These are phyloP conservation scores for Philypnodon macrostomus DNA, from an alignment of 2,797 vertebrate species.

Conservation along the genomic window DNA sequence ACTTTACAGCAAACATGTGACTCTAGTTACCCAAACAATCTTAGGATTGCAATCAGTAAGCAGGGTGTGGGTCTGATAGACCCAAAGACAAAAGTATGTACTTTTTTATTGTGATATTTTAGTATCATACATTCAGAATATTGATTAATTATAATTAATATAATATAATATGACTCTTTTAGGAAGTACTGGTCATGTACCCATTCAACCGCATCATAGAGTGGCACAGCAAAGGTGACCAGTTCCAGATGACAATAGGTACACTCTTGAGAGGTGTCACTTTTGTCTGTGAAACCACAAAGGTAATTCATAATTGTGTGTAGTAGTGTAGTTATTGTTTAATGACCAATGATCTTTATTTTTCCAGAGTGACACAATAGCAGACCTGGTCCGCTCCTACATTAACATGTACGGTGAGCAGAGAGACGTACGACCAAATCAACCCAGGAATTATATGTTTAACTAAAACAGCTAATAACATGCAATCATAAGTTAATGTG, in stretches of 20 bases:
- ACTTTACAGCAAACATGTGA: slow-evolving; percentile 88
- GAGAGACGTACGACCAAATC: slow-evolving; percentile 32
- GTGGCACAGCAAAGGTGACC: slow-evolving; percentile 82
- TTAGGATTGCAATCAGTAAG: slow-evolving; percentile 88
- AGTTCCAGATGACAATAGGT: slow-evolving; percentile 88
- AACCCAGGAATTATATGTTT: slow-evolving; percentile 57
- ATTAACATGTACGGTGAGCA: slow-evolving; percentile 78
- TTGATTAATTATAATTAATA: too few species aligned
- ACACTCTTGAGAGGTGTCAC: slow-evolving; percentile 76
- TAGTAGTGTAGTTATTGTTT: slow-evolving; percentile 1
- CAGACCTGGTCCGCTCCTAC: slow-evolving; percentile 88
- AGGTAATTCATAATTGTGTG: slow-evolving; percentile 76
- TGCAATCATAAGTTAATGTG: background rate
- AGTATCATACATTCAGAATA: too few species aligned
- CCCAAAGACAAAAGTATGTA: slow-evolving; percentile 85
- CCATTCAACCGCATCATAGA: slow-evolving; percentile 87
- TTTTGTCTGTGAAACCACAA: slow-evolving; percentile 86
- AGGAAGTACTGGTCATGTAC: slow-evolving; percentile 85
- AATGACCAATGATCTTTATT: background rate
- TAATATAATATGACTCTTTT: slow-evolving; percentile 14
- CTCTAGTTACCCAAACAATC: slow-evolving; percentile 78
- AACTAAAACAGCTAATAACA: background rate
- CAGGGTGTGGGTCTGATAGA: slow-evolving; percentile 87
- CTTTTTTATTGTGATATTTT: background rate
- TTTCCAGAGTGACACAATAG: slow-evolving; percentile 87